A percentile compares a stretch with the other conserved stretches of the same genome.
These are phyloP conservation scores for Protonemura montana DNA, from an alignment of 2,888 invertebrate species.

Conservation along the genomic window DNA sequence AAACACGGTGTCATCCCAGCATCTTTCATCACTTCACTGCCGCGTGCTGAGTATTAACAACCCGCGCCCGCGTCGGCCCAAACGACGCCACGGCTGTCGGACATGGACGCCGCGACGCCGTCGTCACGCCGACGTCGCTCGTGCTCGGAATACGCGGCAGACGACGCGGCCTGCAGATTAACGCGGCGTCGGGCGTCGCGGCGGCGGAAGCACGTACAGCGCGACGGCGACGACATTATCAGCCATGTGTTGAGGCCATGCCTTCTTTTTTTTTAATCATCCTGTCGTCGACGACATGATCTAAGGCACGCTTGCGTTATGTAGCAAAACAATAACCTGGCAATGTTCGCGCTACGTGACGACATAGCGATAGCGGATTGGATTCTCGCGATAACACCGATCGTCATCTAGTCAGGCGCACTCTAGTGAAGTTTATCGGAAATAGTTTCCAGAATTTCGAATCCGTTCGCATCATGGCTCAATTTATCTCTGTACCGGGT, in stretches of 20 bases:
- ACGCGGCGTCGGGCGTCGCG: neutral
- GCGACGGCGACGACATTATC: neutral
- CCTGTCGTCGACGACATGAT: neutral
- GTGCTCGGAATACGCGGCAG: conserved; percentile 1
- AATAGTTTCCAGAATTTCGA: neutral
- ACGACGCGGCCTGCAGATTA: conserved; percentile 14
- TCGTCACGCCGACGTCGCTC: neutral
- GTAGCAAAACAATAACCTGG: neutral
- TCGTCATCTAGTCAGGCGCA: neutral
- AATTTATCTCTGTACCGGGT: too few relatives aligned
- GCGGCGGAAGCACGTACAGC: neutral
- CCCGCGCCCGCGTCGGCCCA: neutral
- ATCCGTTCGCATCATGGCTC: too few relatives aligned
- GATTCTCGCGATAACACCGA: neutral
- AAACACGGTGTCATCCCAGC: neutral
- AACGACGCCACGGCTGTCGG: conserved; percentile 13
- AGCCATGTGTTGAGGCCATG: neutral
- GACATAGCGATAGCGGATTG: neutral
- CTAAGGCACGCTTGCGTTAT: neutral
- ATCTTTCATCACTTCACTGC: neutral
- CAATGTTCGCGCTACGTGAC: neutral
- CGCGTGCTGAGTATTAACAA: neutral
- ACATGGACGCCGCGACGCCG: neutral
- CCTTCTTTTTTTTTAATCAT: neutral
- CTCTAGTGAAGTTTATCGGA: neutral